Percentiles rank a stretch among this genome's conserved stretches.
These are phyloP conservation scores for Patella vulgata DNA, from an alignment of 1,140 invertebrate species.

Conservation along the genomic window DNA sequence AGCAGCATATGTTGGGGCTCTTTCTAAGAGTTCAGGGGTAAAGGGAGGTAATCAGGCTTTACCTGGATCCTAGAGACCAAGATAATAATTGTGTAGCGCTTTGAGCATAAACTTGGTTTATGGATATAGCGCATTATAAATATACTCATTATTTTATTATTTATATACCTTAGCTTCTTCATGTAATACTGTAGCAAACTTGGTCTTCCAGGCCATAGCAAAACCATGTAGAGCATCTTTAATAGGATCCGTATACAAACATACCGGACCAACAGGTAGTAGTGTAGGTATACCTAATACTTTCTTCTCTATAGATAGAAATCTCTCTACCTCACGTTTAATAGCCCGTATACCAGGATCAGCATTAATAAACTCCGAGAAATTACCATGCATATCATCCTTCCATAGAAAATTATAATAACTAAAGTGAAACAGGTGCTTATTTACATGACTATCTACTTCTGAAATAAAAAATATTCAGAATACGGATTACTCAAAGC, in stretches of 20 bases:
- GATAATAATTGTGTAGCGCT: too few relatives aligned
- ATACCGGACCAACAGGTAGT: constrained; percentile 59
- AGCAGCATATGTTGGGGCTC: too few relatives aligned
- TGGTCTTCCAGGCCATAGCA: constrained; percentile 65
- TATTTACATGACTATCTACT: constrained; percentile 49
- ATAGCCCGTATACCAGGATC: constrained; percentile 61
- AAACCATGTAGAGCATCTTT: constrained; percentile 65
- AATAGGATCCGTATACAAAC: constrained; percentile 60
- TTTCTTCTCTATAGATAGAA: constrained; percentile 55
- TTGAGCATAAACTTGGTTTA: too few relatives aligned
- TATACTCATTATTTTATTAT: too few relatives aligned
- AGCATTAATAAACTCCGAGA: constrained; percentile 61
- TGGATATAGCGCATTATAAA: too few relatives aligned
- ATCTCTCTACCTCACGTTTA: constrained; percentile 57
- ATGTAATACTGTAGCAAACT: constrained; percentile 64
- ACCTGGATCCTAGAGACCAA: too few relatives aligned
- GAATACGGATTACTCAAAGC: too few relatives aligned
- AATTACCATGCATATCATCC: constrained; percentile 65
- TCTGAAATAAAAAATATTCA: constrained; percentile 52
- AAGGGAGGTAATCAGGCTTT: too few relatives aligned
- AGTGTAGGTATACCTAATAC: constrained; percentile 57
- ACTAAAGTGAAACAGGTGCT: constrained; percentile 64
- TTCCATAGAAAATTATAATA: constrained; percentile 68
- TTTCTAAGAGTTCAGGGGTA: too few relatives aligned
- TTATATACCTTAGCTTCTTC: constrained; percentile 62